Evolutionary conservation across 2,797 vertebrate genomes (phyloP).

Genomic region (Esox lucius): DNA sequence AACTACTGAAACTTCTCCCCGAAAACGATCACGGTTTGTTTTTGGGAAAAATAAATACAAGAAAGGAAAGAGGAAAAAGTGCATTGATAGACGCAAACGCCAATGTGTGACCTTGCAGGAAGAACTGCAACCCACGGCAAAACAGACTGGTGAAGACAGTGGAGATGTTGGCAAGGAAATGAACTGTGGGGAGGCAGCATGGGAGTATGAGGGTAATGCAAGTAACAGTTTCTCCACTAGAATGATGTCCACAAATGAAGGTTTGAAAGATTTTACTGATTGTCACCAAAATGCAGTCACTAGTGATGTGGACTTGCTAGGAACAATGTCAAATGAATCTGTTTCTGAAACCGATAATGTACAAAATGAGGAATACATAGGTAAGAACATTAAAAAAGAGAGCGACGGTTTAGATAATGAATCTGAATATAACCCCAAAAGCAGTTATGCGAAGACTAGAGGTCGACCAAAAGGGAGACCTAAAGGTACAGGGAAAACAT

Average conservation of each 20-base stretch:
- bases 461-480: conserved; percentile 26
- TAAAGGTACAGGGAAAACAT: conserved; percentile 49
- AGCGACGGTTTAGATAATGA: not conserved
- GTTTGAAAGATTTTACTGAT: not conserved
- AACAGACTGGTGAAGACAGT: not conserved
- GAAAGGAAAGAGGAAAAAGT: conserved; percentile 22
- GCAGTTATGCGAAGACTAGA: not conserved
- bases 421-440: not conserved
- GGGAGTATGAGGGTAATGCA: not conserved
- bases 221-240: not conserved
- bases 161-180: not conserved
- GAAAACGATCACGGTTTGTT: not conserved
- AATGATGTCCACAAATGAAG: conserved; percentile 39
- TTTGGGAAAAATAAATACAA: conserved; percentile 57
- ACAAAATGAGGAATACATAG: not conserved
- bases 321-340: not conserved
- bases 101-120: not conserved
- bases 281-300: not conserved
- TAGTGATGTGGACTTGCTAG: not conserved
- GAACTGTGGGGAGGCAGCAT: not conserved
- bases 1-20: not conserved
- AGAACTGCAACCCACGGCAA: not conserved
- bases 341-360: not conserved
- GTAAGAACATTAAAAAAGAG: not conserved
- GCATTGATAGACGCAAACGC: conserved; percentile 20